Percentiles rank a stretch among this genome's conserved stretches.
phyloP scores from a whole-genome alignment of 2,113 vertebrate genomes.

The Camelus dromedarius region DNA sequence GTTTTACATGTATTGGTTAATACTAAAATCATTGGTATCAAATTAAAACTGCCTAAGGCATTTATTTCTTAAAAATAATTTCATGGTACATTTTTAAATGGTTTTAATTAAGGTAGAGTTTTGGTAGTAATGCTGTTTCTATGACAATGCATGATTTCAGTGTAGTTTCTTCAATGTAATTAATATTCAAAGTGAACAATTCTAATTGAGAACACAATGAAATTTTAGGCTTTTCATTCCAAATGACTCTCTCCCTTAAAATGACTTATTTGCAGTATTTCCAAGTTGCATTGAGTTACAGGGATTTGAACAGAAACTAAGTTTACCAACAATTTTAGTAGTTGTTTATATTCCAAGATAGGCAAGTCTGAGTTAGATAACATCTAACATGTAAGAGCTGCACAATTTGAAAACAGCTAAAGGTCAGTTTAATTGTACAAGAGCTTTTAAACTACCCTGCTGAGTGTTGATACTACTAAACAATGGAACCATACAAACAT shows the following conservation, averaged over 20 bases:
- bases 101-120: conserved; percentile 43
- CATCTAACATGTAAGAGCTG: conserved; percentile 58
- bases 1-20: neutral
- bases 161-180: conserved; percentile 70
- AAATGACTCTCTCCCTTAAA: conserved; percentile 21
- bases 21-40: neutral
- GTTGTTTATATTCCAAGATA: conserved; percentile 53
- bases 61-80: conserved; percentile 58
- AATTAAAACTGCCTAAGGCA: conserved; percentile 61
- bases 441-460: conserved; percentile 39
- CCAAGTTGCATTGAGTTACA: neutral
- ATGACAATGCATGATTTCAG: conserved; percentile 56
- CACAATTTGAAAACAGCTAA: conserved; percentile 61
- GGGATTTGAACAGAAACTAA: conserved; percentile 60
- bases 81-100: conserved; percentile 37
- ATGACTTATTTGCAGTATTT: conserved; percentile 48
- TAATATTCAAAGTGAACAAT: conserved; percentile 75
- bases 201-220: conserved; percentile 76
- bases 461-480: conserved; percentile 62
- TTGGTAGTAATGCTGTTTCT: conserved; percentile 43
- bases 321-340: conserved; percentile 73
- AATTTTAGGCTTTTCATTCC: conserved; percentile 68
- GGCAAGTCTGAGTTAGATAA: conserved; percentile 56
- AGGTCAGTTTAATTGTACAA: conserved; percentile 52
- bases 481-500: conserved; percentile 72